Evolutionary conservation across 2,113 vertebrate species (phyloP), one percentile per base, ranked within the genome.

Genomic region (Chaetops frenatus): DNA sequence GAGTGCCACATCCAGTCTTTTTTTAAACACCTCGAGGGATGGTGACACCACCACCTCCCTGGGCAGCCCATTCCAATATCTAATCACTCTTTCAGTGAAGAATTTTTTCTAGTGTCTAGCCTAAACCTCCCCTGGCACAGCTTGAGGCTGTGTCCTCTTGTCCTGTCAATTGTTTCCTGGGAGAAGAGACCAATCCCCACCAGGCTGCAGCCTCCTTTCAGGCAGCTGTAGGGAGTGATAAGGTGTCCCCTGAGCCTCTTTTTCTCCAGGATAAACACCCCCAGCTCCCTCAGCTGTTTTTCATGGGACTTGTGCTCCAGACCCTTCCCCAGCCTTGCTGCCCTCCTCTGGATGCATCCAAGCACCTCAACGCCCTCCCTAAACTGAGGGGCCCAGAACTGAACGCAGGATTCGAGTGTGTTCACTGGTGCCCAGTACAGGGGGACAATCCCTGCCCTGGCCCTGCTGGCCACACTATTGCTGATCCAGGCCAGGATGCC

Each of bases 331-430:
- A n/a, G 0, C 33, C 16, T 19, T 35, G 25, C 17, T 66, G 62
- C 21, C 12, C 16, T 20, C 1, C 27, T 2, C 33, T 31, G 50
- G 33, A 25, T 4, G 1, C 0, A 1, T 22, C 36, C 5, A 6
- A 66, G 21, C 27, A 15, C 7, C n/a, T 33, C 27, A 56, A 23
- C 12, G 6, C 36, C 22, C 27, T 80, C 3, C 50, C 21, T 12
- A 36, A 66, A 45, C 2, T 47, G 16, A 11, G 40, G 21, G 6
- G 15, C 12, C 7, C 33, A 45, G 25, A 65, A 2, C 15, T 31
- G 48, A 0, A 6, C 50, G 45, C 24, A 79, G 24, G 1, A 29
- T 1, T 23, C 0, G 0, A 64, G 31, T n/a, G n/a, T n/a, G n/a
- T n/a, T n/a, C n/a, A n/a, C n/a, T n/a, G n/a, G n/a, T n/a, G n/a